phyloP scores from a whole-genome alignment of 2,113 vertebrate genomes.

The Steatornis caripensis region DNA sequence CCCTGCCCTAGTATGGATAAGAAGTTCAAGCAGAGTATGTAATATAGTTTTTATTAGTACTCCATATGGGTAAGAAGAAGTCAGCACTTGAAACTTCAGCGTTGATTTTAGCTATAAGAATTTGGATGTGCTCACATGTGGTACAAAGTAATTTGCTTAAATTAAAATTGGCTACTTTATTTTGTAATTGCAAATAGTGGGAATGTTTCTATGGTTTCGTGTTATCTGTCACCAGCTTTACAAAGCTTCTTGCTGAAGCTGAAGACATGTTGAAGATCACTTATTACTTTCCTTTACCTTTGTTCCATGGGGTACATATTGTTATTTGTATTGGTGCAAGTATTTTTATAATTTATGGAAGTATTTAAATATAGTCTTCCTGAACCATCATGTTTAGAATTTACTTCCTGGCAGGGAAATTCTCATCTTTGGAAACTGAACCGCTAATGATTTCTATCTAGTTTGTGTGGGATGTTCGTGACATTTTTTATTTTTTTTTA shows the following conservation, averaged over 20 bases:
- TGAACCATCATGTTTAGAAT: slow-evolving; percentile 43
- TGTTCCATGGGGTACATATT: slow-evolving; percentile 1
- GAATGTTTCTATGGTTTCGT: neutral
- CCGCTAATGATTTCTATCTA: slow-evolving; percentile 15
- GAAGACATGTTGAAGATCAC: neutral
- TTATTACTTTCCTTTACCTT: slow-evolving; percentile 33
- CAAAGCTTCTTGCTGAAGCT: slow-evolving; percentile 17
- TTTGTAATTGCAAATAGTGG: neutral
- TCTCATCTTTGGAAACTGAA: slow-evolving; percentile 40
- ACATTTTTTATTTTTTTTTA: neutral
- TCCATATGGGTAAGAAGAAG: neutral
- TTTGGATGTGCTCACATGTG: neutral
- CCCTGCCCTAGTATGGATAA: neutral
- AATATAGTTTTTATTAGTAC: neutral
- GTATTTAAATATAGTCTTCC: slow-evolving; percentile 50
- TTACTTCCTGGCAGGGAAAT: slow-evolving; percentile 31
- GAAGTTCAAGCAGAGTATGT: neutral
- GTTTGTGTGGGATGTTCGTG: neutral
- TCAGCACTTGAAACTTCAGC: neutral
- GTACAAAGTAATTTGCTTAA: neutral
- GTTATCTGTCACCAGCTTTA: neutral
- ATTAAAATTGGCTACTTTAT: neutral
- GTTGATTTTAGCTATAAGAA: neutral
- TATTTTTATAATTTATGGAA: slow-evolving; percentile 60
- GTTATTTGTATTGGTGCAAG: slow-evolving; percentile 45